Base-by-base conservation (phyloP, 2,113 vertebrate species). In the Sebastes schlegelii region DNA sequence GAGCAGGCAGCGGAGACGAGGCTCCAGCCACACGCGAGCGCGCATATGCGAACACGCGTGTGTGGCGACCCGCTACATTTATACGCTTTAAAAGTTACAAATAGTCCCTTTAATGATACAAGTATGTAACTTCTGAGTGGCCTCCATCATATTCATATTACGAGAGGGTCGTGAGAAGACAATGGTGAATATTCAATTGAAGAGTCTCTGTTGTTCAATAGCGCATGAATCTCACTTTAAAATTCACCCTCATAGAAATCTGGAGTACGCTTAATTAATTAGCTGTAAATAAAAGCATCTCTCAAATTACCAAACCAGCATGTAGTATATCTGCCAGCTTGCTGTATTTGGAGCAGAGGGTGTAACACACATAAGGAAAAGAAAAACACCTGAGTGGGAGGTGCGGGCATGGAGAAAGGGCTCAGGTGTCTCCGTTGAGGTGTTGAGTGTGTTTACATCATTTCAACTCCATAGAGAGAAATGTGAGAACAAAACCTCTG, bases 371-470 rank as follows among this genome's bases (percentile, higher is more conserved):
- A 77, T 16, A 2, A 42, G 49, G 4, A 54, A 45, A 76, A 45
- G 7, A 81, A 10, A 64, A 10, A 51, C 67, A 80, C 19, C 55
- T 49, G 69, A 86, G 66, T 61, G 49, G 65, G 69, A 62, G 12
- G 2, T 7, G 72, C 60, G 68, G 58, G 80, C 1, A 12, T 49
- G 62, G 23, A 64, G 48, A 72, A 67, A 83, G 14, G 45, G 16
- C 68, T 79, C 81, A 79, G 83, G 77, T 74, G 79, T 51, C 73
- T 85, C 61, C 52, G 51, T 17, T 58, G 8, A 17, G 0, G 80
- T 57, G 51, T n/a, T 70, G 14, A n/a, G 0, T 80, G 46, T 86
- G 88, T 87, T 91, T 91, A 90, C 74, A 87, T 58, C 79, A 66
- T 83, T 75, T 55, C 26, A 68, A 65, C 43, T 86, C 85, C 81